Conservation (phyloP, 2,888 invertebrate genomes). For the Neoitamus cyanurus region DNA sequence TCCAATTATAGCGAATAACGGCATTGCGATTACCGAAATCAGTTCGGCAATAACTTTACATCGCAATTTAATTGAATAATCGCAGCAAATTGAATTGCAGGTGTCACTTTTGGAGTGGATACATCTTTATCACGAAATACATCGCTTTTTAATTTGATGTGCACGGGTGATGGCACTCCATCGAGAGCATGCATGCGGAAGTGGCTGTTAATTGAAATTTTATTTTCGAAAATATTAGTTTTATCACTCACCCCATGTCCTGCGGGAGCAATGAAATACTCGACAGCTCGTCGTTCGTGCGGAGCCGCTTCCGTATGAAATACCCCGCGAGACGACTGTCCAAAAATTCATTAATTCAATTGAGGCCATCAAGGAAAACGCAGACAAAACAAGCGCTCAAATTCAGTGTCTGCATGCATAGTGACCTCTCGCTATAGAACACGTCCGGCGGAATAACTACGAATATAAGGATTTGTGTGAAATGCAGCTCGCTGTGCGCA, state of each 20-base stretch:
- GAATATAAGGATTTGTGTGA: not conserved
- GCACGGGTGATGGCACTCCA: not conserved
- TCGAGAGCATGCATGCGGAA: not conserved
- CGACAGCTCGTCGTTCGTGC: not conserved
- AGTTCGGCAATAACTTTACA: not conserved
- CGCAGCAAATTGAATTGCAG: not conserved
- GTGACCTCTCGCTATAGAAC: not conserved
- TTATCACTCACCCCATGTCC: not conserved
- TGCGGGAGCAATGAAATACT: not conserved
- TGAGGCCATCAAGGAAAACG: not conserved
- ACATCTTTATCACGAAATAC: not conserved
- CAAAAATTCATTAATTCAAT: not conserved
- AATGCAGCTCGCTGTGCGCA: not conserved
- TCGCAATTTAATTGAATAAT: not conserved
- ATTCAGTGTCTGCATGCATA: not conserved
- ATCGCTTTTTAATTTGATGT: not conserved
- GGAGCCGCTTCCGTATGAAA: not conserved
- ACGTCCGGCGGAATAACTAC: not conserved
- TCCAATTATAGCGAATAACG: not conserved
- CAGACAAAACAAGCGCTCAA: not conserved
- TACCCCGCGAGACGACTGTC: not conserved
- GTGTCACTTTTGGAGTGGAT: not conserved
- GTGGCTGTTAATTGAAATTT: not conserved
- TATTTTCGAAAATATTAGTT: not conserved
- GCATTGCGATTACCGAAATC: not conserved